Conservation (phyloP, 1,140 invertebrate genomes). For the Leptinotarsa undecemlineata region DNA sequence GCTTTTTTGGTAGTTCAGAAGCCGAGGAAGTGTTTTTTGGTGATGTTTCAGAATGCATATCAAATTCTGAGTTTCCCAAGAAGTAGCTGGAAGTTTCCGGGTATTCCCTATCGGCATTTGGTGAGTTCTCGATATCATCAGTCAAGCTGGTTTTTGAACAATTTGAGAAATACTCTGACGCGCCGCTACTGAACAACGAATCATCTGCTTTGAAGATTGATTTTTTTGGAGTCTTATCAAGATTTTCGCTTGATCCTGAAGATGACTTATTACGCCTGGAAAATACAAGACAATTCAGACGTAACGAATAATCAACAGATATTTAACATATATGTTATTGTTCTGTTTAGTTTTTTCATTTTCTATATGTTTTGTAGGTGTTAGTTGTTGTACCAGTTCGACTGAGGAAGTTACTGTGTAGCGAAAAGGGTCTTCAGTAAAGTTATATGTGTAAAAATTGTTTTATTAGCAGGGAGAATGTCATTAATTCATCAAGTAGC, state of each 20-base stretch:
- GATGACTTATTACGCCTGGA: slow-evolving; percentile 39
- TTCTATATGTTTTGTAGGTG: no score
- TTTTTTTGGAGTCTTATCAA: slow-evolving; percentile 49
- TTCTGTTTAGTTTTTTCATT: no score
- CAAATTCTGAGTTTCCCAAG: slow-evolving; percentile 38
- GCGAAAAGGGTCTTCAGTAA: no score
- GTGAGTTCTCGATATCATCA: slow-evolving; percentile 46
- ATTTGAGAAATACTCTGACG: slow-evolving; percentile 39
- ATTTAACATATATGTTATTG: no score
- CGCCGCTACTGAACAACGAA: slow-evolving; percentile 36
- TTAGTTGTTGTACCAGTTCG: no score
- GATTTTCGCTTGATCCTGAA: slow-evolving; percentile 37
- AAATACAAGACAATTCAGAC: no score
- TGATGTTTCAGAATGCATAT: slow-evolving; percentile 32
- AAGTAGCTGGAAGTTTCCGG: slow-evolving; percentile 35
- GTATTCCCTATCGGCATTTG: slow-evolving; percentile 42
- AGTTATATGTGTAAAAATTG: no score
- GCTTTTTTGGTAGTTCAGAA: slow-evolving; percentile 63
- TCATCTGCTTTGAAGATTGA: slow-evolving; percentile 41
- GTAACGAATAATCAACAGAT: no score
- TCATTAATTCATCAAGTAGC: no score
- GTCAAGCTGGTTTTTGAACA: slow-evolving; percentile 34
- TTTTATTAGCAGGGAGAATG: no score
- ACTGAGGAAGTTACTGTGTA: no score
- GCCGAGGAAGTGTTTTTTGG: slow-evolving; percentile 39